These are phyloP conservation scores for Blennius ocellaris DNA, from an alignment of 2,113 vertebrate species.

Conservation along the genomic window DNA sequence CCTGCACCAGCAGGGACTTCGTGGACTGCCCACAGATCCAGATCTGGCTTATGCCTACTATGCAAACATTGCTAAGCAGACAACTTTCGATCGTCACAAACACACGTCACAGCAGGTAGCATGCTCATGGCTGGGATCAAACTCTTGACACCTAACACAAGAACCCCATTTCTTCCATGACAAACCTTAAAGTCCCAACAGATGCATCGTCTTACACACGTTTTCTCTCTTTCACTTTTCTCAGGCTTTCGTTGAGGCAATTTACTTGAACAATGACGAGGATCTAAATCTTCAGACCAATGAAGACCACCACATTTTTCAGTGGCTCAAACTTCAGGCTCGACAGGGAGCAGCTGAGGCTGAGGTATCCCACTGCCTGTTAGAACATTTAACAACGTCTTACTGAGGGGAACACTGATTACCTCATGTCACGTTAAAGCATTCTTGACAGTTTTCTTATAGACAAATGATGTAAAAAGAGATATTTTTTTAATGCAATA, in stretches of 20 bases:
- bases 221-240: neutral
- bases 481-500: no score
- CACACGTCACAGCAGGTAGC: conserved; percentile 79
- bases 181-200: no score
- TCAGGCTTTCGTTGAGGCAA: conserved; percentile 82
- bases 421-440: no score
- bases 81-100: conserved; percentile 70
- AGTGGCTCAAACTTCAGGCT: conserved; percentile 85
- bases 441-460: no score
- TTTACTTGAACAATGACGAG: conserved; percentile 81
- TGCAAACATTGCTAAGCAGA: conserved; percentile 83
- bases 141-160: no score
- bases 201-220: no score
- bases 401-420: no score
- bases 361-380: conserved; percentile 68
- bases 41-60: conserved; percentile 85
- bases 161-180: no score
- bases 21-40: conserved; percentile 65
- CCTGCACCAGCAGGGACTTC: conserved; percentile 77
- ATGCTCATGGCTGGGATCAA: no score
- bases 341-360: conserved; percentile 79
- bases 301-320: conserved; percentile 83
- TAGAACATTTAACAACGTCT: neutral
- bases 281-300: conserved; percentile 78
- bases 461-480: no score